phyloP scores from a whole-genome alignment of 2,888 invertebrate genomes.

The Athalia circularis region DNA sequence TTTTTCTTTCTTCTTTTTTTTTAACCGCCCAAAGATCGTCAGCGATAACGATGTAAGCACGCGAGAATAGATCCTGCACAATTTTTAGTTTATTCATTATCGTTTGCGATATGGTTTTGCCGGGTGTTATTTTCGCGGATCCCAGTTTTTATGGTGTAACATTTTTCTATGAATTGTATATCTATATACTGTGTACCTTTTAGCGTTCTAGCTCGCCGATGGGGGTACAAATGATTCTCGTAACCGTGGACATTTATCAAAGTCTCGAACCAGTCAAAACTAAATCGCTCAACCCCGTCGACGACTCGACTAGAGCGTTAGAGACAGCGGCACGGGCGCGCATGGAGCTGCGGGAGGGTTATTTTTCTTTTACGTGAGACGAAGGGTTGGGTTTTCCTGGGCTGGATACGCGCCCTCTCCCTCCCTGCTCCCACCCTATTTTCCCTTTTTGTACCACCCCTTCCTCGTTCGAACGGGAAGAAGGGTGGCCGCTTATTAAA shows the following conservation, averaged over 20 bases:
- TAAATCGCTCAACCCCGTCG: slow-evolving; percentile 39
- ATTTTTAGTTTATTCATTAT: too few species aligned
- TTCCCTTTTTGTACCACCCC: neutral
- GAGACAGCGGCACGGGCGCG: slow-evolving; percentile 18
- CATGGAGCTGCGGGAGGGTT: slow-evolving; percentile 45
- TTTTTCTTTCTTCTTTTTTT: too few species aligned
- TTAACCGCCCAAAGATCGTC: too few species aligned
- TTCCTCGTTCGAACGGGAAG: slow-evolving; percentile 30
- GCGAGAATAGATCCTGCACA: too few species aligned
- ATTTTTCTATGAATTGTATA: neutral
- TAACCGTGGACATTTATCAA: slow-evolving; percentile 62
- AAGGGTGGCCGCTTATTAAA: slow-evolving; percentile 63
- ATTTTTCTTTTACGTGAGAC: slow-evolving; percentile 30
- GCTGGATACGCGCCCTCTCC: neutral
- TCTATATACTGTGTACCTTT: neutral
- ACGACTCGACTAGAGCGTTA: slow-evolving; percentile 15
- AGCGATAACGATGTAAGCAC: too few species aligned
- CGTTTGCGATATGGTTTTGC: too few species aligned
- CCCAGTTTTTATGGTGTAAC: neutral
- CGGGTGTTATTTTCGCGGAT: neutral
- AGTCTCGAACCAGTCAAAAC: slow-evolving; percentile 52
- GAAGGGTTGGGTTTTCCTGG: neutral
- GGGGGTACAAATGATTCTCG: slow-evolving; percentile 38
- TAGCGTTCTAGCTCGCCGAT: slow-evolving; percentile 23
- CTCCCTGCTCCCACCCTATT: neutral